phyloP scores from a whole-genome alignment of 2,113 vertebrate species.

The Peromyscus maniculatus region DNA sequence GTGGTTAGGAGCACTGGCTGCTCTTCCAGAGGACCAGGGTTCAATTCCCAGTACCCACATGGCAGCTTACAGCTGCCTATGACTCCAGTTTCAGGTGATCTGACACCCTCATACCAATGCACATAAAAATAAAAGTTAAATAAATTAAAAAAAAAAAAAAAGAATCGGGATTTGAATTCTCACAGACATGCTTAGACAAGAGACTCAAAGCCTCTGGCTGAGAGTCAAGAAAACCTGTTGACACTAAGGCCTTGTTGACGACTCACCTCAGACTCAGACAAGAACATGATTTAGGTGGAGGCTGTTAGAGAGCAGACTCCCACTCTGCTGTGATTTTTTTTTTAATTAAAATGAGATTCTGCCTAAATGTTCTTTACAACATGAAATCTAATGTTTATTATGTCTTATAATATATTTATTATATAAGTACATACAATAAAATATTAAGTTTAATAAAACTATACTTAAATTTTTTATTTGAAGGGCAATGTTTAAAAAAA shows the following conservation, averaged over 20 bases:
- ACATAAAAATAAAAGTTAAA: no score
- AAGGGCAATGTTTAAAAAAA: background rate
- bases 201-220: background rate
- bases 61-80: no score
- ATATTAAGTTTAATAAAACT: constrained; percentile 27
- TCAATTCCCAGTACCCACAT: no score
- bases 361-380: constrained; percentile 36
- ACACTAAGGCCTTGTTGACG: background rate
- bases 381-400: constrained; percentile 48
- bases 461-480: constrained; percentile 50
- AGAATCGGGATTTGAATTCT: background rate
- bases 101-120: no score
- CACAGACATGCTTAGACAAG: background rate
- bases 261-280: background rate
- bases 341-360: constrained; percentile 42
- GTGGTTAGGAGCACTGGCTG: no score
- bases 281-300: background rate
- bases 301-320: background rate
- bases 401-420: constrained; percentile 16
- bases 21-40: no score
- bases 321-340: background rate
- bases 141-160: background rate
- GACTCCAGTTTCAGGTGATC: no score
- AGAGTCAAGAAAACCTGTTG: constrained; percentile 25
- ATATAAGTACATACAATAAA: background rate